Base-by-base conservation (phyloP, 2,113 vertebrate genomes). In the Himantopus leucocephalus region DNA sequence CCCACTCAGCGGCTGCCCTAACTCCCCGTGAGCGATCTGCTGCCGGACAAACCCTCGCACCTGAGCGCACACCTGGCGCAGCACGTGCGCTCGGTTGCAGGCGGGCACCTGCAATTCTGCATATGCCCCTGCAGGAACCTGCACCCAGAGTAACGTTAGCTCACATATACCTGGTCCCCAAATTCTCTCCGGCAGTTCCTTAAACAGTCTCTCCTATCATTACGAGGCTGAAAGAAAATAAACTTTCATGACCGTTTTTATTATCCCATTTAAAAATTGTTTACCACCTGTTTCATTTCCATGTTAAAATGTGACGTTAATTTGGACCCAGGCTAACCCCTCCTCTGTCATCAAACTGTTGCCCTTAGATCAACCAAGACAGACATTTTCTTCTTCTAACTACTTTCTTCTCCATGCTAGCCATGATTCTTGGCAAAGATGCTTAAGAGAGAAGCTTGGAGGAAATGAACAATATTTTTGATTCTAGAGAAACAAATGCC, bases 391-490 rank as follows among this genome's bases (percentile, higher is more conserved):
- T 26, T 41, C 8, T 18, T 20, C 50, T 47, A 30, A 47, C 84
- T 62, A 14, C 60, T 94, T 55, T 85, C 55, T 73, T 56, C 53
- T 78, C 70, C 41, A n/a, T 11, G 45, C 39, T 67, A 71, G 43
- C 45, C 53, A 50, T 4, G n/a, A 55, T 30, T 94, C 62, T 82
- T 94, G 86, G 79, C 79, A 89, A 79, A 81, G 63, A 80, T 47
- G 22, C 53, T 68, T 58, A 62, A 71, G 20, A 95, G 47, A 87
- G 32, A 20, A 91, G 43, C 68, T 91, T 66, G 60, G 35, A 95
- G 80, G 77, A 95, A 95, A 92, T 88, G 1, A 92, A 86, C 72
- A 84, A 72, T 86, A 84, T 74, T 92, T 95, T 94, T 94, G 12
- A 85, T 81, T 68, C 68, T 56, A 63, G 30, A 92, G 56, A 90